phyloP scores from a whole-genome alignment of 2,888 invertebrate genomes.

The Scelioninae gen. 2 region DNA sequence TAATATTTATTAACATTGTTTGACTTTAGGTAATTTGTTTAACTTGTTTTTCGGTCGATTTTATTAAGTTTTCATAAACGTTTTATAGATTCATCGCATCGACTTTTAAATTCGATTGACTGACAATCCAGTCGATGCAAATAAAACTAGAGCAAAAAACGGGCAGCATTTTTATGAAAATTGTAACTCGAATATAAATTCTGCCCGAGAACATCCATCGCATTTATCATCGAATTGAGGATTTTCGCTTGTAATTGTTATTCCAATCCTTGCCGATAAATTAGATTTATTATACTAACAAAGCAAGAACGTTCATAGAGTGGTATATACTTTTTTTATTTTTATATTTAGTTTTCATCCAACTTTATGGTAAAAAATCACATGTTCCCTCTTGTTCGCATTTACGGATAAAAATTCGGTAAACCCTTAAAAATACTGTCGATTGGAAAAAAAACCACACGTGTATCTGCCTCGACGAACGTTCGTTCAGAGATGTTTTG shows the following conservation, averaged over 20 bases:
- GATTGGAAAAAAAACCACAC: slow-evolving; percentile 23
- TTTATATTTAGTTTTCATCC: neutral
- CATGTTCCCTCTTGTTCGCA: slow-evolving; percentile 19
- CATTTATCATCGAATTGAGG: slow-evolving; percentile 26
- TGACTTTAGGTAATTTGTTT: too few species aligned
- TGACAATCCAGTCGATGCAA: too few species aligned
- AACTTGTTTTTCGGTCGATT: too few species aligned
- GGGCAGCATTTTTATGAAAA: too few species aligned
- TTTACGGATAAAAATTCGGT: slow-evolving; percentile 40
- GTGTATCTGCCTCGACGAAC: slow-evolving; percentile 53
- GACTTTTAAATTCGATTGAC: too few species aligned
- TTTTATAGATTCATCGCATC: too few species aligned
- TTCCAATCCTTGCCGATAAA: slow-evolving; percentile 48
- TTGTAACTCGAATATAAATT: too few species aligned
- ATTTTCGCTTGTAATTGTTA: slow-evolving; percentile 18
- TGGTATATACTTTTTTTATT: slow-evolving; percentile 12
- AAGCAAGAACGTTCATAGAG: slow-evolving; percentile 55
- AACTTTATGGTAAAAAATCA: slow-evolving; percentile 15
- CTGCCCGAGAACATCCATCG: too few species aligned
- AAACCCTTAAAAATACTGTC: slow-evolving; percentile 50
- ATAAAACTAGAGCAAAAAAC: too few species aligned
- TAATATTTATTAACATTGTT: too few species aligned
- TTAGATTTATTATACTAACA: slow-evolving; percentile 48
- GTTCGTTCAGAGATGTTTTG: slow-evolving; percentile 49
- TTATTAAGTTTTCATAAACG: too few species aligned